These are phyloP conservation scores for Puma concolor DNA, from an alignment of 2,113 vertebrate species.

Conservation along the genomic window DNA sequence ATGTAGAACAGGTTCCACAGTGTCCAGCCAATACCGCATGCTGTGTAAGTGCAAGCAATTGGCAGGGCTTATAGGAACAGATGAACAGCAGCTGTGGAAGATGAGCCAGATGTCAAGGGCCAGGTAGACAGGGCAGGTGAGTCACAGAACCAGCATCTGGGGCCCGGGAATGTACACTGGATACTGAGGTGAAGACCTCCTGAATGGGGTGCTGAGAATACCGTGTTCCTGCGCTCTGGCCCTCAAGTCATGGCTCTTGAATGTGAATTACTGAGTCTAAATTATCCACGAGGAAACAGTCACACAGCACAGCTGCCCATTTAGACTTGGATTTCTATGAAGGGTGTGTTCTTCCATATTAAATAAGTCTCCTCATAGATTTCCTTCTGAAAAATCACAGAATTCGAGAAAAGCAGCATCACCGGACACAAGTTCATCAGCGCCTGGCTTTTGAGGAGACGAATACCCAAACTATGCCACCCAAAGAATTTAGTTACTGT, in stretches of 20 bases:
- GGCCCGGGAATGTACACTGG: background rate
- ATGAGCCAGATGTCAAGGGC: background rate
- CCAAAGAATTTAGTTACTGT: background rate
- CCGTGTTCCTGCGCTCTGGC: background rate
- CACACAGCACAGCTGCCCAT: background rate
- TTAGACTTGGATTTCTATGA: background rate
- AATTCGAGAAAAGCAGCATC: background rate
- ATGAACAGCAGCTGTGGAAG: background rate
- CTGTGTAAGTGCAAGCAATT: background rate
- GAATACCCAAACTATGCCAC: background rate
- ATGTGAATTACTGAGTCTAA: background rate
- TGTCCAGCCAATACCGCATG: rapidly evolving
- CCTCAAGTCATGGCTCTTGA: background rate
- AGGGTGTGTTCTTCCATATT: background rate
- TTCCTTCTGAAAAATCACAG: background rate
- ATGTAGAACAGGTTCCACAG: background rate
- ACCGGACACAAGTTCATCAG: background rate
- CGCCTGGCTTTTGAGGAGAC: background rate
- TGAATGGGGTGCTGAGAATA: background rate
- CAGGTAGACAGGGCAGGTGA: background rate
- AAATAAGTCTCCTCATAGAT: background rate
- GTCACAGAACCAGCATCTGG: background rate
- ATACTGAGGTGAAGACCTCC: background rate
- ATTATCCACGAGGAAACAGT: background rate
- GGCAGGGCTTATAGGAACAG: background rate